These are phyloP conservation scores for Nanorana parkeri DNA, from an alignment of 2,113 vertebrate genomes.

Conservation along the genomic window DNA sequence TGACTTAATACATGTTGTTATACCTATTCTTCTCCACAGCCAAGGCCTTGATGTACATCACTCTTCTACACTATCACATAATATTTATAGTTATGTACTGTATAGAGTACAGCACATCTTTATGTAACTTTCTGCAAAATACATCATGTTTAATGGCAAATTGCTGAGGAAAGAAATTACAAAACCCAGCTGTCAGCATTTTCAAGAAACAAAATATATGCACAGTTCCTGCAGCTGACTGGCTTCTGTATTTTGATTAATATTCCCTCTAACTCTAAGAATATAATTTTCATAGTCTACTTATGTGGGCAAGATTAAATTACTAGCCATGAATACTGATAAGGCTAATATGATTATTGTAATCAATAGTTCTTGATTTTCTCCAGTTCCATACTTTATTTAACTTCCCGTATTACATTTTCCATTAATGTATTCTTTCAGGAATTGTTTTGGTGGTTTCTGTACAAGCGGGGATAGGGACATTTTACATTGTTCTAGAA, in stretches of 20 bases:
- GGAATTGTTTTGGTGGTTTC: neutral
- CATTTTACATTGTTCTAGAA: neutral
- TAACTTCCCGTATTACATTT: neutral
- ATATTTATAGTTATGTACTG: too few species aligned
- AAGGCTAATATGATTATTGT: slow-evolving; percentile 39
- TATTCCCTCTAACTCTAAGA: neutral
- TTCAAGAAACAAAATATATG: neutral
- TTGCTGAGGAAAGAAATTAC: neutral
- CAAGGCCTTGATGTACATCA: too few species aligned
- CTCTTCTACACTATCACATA: too few species aligned
- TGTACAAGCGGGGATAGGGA: neutral
- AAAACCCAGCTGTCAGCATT: neutral
- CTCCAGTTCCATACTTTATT: neutral
- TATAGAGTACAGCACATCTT: neutral
- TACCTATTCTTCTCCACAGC: too few species aligned
- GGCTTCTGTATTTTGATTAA: slow-evolving; percentile 26
- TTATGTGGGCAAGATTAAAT: slow-evolving; percentile 27
- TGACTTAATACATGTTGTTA: too few species aligned
- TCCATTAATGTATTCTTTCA: slow-evolving; percentile 22
- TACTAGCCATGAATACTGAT: slow-evolving; percentile 32
- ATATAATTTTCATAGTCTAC: slow-evolving; percentile 29
- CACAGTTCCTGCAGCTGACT: too few species aligned
- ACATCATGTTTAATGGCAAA: neutral
- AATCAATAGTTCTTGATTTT: slow-evolving; percentile 50
- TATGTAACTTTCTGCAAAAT: neutral